Evolutionary conservation across 2,113 vertebrate species (phyloP).

Genomic region (Podilymbus podiceps): DNA sequence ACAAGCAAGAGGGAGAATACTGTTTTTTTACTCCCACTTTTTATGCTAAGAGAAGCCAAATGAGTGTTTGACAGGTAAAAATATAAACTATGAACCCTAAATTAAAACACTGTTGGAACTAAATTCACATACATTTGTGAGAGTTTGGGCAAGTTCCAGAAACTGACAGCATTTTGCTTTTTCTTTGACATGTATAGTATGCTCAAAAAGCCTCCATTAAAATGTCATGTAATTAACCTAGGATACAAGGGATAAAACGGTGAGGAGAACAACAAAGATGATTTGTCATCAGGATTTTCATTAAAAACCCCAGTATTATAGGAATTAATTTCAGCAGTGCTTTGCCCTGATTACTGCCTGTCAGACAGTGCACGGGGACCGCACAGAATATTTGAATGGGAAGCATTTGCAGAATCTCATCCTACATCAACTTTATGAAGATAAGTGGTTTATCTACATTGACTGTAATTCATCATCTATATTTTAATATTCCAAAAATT

Average conservation of each 20-base stretch:
- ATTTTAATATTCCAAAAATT: neutral
- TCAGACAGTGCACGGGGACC: neutral
- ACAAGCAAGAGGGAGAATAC: neutral
- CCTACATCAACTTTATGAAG: neutral
- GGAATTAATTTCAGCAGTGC: constrained; percentile 24
- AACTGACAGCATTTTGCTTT: constrained; percentile 35
- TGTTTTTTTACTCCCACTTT: neutral
- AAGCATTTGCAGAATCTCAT: neutral
- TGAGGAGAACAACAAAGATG: constrained; percentile 33
- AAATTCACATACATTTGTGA: neutral
- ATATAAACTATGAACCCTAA: neutral
- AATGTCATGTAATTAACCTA: constrained; percentile 43
- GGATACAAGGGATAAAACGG: neutral
- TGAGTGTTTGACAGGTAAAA: constrained; percentile 18
- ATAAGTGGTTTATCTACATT: constrained; percentile 16
- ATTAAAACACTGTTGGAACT: neutral
- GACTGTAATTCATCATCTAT: neutral
- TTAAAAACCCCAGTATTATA: constrained; percentile 13
- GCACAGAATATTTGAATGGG: constrained; percentile 33
- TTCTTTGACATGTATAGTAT: neutral
- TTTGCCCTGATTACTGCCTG: constrained; percentile 50
- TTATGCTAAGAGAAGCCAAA: neutral
- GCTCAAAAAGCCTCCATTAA: constrained; percentile 8
- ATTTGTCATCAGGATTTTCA: constrained; percentile 60
- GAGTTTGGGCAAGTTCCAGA: neutral